phyloP scores from a whole-genome alignment of 2,797 vertebrate species.

The Pipistrellus nathusii region DNA sequence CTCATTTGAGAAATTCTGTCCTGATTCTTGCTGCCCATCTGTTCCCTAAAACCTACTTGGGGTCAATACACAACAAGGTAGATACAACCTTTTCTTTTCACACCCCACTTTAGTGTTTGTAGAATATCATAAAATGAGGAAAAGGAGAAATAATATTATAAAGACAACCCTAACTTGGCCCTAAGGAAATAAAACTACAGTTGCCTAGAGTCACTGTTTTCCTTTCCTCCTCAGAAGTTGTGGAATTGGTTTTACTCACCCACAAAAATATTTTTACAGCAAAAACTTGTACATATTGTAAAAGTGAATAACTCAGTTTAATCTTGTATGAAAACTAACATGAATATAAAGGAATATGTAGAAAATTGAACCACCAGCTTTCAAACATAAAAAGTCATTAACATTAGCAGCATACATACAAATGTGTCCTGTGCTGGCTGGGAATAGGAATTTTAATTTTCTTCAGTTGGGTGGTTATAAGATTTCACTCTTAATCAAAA shows the following conservation, averaged over 20 bases:
- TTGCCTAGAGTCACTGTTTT: not conserved
- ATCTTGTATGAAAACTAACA: conserved; percentile 66
- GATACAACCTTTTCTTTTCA: not conserved
- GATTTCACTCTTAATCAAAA: conserved; percentile 69
- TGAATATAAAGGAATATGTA: conserved; percentile 18
- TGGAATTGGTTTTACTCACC: conserved; percentile 32
- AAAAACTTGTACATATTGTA: conserved; percentile 42
- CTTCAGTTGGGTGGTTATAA: conserved; percentile 11
- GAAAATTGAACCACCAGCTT: conserved; percentile 42
- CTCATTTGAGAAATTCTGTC: not conserved
- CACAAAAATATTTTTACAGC: conserved; percentile 62
- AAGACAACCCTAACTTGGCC: not conserved
- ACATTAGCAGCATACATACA: not conserved
- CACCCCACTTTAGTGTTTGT: not conserved
- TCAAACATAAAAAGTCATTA: conserved; percentile 49
- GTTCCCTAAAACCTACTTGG: not conserved
- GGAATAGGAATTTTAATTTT: conserved; percentile 50
- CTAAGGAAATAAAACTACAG: not conserved
- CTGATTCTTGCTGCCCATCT: conserved; percentile 9
- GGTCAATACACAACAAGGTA: not conserved
- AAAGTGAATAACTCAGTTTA: conserved; percentile 64
- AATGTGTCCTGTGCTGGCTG: not conserved
- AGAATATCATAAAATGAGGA: not conserved
- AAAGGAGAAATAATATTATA: not conserved
- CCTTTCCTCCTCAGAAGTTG: not conserved